Conservation (phyloP, 2,797 vertebrate genomes). For the Cossypha heuglini region DNA sequence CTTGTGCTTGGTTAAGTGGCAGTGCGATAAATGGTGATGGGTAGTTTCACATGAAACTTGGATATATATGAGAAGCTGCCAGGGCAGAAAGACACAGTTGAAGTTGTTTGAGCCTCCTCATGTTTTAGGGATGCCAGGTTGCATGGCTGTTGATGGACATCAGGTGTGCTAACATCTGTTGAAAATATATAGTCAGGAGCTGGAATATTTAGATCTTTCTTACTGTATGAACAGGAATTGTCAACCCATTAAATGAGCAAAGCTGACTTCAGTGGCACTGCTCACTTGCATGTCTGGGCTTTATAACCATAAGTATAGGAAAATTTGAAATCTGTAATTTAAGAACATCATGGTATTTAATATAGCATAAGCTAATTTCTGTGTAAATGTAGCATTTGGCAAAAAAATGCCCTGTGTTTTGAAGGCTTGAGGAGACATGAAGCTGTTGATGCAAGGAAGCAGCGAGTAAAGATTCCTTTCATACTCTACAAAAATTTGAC, state of each 20-base stretch:
- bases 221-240: neutral
- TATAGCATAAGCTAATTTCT: neutral
- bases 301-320: neutral
- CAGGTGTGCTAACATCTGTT: neutral
- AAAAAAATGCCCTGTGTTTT: neutral
- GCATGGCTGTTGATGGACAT: neutral
- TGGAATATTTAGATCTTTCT: neutral
- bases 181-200: neutral
- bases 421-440: neutral
- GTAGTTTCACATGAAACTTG: neutral
- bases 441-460: neutral
- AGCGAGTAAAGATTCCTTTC: neutral
- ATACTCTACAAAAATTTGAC: neutral
- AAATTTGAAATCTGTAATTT: neutral
- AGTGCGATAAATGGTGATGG: neutral
- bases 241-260: neutral
- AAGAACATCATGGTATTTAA: neutral
- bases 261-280: neutral
- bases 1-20: neutral
- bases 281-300: neutral
- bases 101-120: neutral
- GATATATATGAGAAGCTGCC: neutral
- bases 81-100: neutral
- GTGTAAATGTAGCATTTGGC: neutral
- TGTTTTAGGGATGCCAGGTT: neutral